Evolutionary conservation across 2,113 vertebrate species (phyloP), one percentile per base, ranked within the genome.

Genomic region (Grantiella picta): DNA sequence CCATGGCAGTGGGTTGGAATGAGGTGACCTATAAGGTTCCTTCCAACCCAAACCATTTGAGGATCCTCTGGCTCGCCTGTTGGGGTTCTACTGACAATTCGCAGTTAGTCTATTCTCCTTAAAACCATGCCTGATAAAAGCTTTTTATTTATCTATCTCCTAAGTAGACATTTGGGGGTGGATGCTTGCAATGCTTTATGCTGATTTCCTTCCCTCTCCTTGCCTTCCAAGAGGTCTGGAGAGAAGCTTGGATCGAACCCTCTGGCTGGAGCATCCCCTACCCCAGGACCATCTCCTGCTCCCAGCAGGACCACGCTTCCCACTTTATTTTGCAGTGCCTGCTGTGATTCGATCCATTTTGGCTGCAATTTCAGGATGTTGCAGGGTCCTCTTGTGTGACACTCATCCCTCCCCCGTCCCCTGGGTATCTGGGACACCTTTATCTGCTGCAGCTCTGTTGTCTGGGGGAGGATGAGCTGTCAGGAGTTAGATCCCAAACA

Each of bases 401-500:
- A 18, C 33, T 72, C 10, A 0, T 54, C 66, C 54, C 57, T 77
- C 52, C 61, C 54, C 53, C 42, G 28, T 35, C 21, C 42, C 15
- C 23, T 5, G 0, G 75, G 31, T 47, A 33, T 59, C 60, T 71
- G 78, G 70, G 84, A 56, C 2, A 2, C 5, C 0, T 2, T 90
- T 90, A 42, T 25, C 71, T 82, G 8, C 64, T 70, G 45, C 59
- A 33, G 33, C 49, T 83, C 76, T 73, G 22, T 50, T 35, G 42
- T 80, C 57, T 44, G 73, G 82, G 53, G 45, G 71, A 66, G 38
- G 64, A 78, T 89, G 89, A 89, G 71, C 87, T 91, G 78, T 72
- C 79, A 72, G 79, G 90, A 86, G 35, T 73, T 94, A 47, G 81
- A 83, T 50, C 19, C 7, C 80, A 54, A 88, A 45, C 35, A 42